Percentiles rank a stretch among this genome's conserved stretches.
phyloP scores from a whole-genome alignment of 2,797 vertebrate genomes.

The Avahi laniger region DNA sequence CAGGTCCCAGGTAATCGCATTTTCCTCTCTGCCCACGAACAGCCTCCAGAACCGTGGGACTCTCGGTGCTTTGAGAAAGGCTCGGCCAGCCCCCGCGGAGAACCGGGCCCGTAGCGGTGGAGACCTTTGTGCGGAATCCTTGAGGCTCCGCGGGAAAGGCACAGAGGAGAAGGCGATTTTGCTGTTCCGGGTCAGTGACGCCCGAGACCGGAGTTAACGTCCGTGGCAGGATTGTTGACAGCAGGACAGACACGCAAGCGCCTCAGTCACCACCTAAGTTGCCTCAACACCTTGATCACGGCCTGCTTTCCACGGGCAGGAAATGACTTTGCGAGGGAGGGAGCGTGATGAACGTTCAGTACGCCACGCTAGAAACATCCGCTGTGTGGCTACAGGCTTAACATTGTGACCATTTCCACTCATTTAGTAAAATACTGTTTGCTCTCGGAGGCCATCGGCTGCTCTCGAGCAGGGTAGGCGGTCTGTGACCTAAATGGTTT shows the following conservation, averaged over 20 bases:
- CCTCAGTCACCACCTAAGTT: not conserved
- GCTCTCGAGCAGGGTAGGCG: not conserved
- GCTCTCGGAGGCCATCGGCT: accelerated
- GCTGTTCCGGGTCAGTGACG: not conserved
- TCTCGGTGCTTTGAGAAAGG: not conserved
- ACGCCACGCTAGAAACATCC: not conserved
- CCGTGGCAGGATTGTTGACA: not conserved
- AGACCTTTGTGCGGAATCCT: not conserved
- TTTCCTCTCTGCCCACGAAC: not conserved
- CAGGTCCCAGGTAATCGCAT: not conserved
- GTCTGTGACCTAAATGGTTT: not conserved
- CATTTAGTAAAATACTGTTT: not conserved
- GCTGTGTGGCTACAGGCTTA: not conserved
- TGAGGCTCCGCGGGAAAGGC: accelerated
- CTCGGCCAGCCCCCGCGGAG: not conserved
- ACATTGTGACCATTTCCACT: not conserved
- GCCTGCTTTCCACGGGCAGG: not conserved
- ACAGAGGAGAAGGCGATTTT: accelerated
- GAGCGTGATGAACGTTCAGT: not conserved
- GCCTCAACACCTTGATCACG: not conserved
- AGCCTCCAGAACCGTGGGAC: too few species aligned
- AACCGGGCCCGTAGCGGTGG: accelerated
- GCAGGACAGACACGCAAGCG: accelerated
- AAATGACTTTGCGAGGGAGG: not conserved
- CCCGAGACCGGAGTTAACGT: not conserved